These are phyloP conservation scores for Orchesella cincta DNA, from an alignment of 1,140 invertebrate genomes.

Conservation along the genomic window DNA sequence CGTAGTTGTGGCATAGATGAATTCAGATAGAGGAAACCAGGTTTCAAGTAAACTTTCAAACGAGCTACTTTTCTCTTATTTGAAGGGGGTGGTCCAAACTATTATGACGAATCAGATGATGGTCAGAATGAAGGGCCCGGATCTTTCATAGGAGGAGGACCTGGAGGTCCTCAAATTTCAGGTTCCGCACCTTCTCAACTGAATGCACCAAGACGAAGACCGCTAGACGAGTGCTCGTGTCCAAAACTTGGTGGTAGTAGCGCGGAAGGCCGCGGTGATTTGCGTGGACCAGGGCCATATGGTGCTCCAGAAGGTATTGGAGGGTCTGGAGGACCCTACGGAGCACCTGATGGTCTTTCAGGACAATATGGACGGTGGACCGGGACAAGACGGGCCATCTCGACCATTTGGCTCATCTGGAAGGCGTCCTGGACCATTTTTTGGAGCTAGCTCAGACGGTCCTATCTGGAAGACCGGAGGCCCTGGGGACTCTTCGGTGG, in stretches of 20 bases:
- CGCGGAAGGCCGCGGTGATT: not conserved
- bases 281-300: constrained; percentile 7
- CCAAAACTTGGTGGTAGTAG: not conserved
- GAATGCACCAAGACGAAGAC: constrained; percentile 1
- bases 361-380: not conserved
- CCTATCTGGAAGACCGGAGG: not conserved
- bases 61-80: not conserved
- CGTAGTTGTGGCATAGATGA: no score
- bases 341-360: not conserved
- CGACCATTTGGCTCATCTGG: not conserved
- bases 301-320: not conserved
- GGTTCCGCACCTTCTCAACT: not conserved
- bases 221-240: not conserved
- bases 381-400: not conserved
- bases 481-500: not conserved
- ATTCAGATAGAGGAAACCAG: no score
- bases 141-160: not conserved
- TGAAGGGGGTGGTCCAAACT: not conserved
- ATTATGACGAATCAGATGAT: constrained; percentile 9
- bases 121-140: not conserved
- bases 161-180: not conserved
- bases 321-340: not conserved
- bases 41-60: no score
- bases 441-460: not conserved
- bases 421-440: not conserved